Conservation (phyloP, 2,888 invertebrate genomes). For the Tanytarsus gracilentus region DNA sequence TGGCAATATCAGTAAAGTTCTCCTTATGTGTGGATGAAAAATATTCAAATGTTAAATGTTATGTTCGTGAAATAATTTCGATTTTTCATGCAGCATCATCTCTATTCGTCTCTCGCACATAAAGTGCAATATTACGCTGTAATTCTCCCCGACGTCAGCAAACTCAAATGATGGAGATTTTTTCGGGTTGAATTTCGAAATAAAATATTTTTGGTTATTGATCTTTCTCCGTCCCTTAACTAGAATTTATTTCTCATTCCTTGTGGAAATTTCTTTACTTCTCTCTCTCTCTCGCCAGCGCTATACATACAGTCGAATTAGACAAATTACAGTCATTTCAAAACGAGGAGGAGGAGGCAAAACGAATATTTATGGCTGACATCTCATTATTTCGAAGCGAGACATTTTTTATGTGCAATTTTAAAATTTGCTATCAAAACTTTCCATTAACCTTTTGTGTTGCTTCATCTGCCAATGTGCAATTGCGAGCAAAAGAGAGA, state of each 20-base stretch:
- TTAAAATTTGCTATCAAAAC: slow-evolving; percentile 9
- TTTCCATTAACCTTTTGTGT: slow-evolving; percentile 9
- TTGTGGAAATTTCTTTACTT: not conserved
- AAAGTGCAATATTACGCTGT: slow-evolving; percentile 16
- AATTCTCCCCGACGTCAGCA: slow-evolving; percentile 5
- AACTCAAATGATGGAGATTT: not conserved
- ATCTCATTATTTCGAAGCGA: slow-evolving; percentile 5
- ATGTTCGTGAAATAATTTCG: slow-evolving; percentile 26
- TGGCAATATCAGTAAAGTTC: not conserved
- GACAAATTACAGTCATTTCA: slow-evolving; percentile 10
- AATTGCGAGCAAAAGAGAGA: not conserved
- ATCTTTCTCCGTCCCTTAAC: too few species aligned
- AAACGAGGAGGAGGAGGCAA: not conserved
- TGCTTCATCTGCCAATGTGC: too few species aligned
- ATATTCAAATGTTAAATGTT: slow-evolving; percentile 23
- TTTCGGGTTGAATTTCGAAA: not conserved
- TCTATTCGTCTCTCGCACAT: too few species aligned
- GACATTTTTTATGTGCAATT: slow-evolving; percentile 1
- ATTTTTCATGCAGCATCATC: not conserved
- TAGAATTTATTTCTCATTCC: not conserved
- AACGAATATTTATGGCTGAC: slow-evolving; percentile 8
- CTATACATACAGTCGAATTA: not conserved
- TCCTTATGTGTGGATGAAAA: not conserved
- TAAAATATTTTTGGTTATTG: slow-evolving; percentile 5
- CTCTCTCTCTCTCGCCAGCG: not conserved